Percentiles rank a stretch among this genome's conserved stretches.
These are phyloP conservation scores for Blastomussa wellsi DNA, from an alignment of 92 coral and sea anemone genomes.

Conservation along the genomic window DNA sequence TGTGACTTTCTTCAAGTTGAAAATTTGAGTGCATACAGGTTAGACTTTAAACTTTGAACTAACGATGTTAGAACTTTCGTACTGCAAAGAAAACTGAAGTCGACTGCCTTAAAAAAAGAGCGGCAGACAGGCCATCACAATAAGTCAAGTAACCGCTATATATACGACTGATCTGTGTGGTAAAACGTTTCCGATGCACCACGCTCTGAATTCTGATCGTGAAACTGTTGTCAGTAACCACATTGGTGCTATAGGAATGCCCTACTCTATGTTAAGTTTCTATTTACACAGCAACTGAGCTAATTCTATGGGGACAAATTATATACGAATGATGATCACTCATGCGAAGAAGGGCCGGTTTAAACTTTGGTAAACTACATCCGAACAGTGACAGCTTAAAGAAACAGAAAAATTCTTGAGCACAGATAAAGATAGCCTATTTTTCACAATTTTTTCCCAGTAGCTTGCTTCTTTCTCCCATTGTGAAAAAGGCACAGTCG, in stretches of 20 bases:
- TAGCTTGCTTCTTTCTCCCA: background rate
- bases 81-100: background rate
- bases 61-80: background rate
- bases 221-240: constrained; percentile 8
- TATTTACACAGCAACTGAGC: constrained; percentile 39
- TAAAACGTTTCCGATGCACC: constrained; percentile 44
- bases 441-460: background rate
- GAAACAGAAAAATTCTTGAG: background rate
- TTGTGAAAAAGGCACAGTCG: background rate
- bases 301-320: constrained; percentile 24
- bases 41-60: background rate
- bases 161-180: constrained; percentile 34
- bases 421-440: background rate
- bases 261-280: constrained; percentile 35
- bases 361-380: constrained; percentile 20
- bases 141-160: constrained; percentile 16
- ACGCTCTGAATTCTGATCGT: background rate
- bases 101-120: background rate
- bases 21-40: background rate
- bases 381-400: constrained; percentile 8
- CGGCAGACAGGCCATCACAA: background rate
- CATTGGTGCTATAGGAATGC: constrained; percentile 46
- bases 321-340: constrained; percentile 35
- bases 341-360: constrained; percentile 33
- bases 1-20: background rate